Conservation (phyloP, 2,113 vertebrate species). For the Chauna torquata region DNA sequence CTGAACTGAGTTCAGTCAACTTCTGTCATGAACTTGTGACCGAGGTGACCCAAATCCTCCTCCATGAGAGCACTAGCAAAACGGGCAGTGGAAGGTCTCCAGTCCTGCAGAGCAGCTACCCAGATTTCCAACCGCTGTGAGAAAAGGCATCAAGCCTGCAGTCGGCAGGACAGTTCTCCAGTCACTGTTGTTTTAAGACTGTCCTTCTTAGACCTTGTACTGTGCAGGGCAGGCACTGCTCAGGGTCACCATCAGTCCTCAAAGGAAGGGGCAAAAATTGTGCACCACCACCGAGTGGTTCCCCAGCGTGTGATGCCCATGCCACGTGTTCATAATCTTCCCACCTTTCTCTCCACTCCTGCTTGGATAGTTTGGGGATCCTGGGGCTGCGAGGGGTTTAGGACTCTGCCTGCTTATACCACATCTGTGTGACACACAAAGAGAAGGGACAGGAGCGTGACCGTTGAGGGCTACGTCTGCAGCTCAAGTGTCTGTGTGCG, state of each 20-base stretch:
- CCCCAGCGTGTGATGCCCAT: background rate
- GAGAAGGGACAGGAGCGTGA: background rate
- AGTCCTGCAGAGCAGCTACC: background rate
- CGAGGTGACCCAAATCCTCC: accelerated
- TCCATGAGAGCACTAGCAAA: background rate
- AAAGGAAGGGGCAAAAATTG: background rate
- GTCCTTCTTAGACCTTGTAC: background rate
- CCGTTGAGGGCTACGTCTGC: background rate
- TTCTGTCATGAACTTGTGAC: background rate
- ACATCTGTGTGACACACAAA: background rate
- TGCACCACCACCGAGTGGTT: background rate
- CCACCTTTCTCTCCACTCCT: background rate
- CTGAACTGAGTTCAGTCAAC: background rate
- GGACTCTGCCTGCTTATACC: background rate
- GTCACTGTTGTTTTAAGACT: background rate
- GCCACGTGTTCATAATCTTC: background rate
- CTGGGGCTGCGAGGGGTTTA: background rate
- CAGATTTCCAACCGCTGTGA: background rate
- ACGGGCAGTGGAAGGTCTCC: background rate
- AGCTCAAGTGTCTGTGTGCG: background rate
- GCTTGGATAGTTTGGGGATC: background rate
- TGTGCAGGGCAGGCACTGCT: background rate
- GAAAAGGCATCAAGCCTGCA: background rate
- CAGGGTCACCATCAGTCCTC: background rate
- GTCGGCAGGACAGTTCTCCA: background rate